phyloP scores from a whole-genome alignment of 1,140 invertebrate genomes.

The Phthorimaea operculella region DNA sequence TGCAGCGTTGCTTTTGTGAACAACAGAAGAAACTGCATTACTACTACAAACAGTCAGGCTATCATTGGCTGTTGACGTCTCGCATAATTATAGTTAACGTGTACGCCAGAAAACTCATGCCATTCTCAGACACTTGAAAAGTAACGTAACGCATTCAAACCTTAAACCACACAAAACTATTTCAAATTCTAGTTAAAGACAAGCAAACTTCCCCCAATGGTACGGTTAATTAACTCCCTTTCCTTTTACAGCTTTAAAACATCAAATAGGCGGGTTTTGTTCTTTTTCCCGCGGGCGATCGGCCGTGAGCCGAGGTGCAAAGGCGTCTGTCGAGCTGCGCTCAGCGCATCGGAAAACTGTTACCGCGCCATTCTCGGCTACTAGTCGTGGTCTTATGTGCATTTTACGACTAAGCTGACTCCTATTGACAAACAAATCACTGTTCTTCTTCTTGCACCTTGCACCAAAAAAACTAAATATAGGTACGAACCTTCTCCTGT shows the following conservation, averaged over 20 bases:
- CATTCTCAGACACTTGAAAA: too few species aligned
- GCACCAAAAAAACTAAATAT: too few species aligned
- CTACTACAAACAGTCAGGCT: too few species aligned
- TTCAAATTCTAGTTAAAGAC: not conserved
- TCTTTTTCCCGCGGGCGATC: slow-evolving; percentile 18
- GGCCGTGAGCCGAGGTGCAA: slow-evolving; percentile 39
- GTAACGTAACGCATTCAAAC: too few species aligned
- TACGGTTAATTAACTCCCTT: slow-evolving; percentile 24
- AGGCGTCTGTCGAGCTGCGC: slow-evolving; percentile 26
- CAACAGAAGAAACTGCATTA: too few species aligned
- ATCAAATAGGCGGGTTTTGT: slow-evolving; percentile 25
- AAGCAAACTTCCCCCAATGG: slow-evolving; percentile 9
- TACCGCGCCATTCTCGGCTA: slow-evolving; percentile 25
- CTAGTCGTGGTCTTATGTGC: not conserved
- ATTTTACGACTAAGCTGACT: not conserved
- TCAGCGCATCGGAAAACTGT: slow-evolving; percentile 42
- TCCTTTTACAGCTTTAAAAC: slow-evolving; percentile 25
- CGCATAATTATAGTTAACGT: too few species aligned
- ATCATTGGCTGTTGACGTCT: too few species aligned
- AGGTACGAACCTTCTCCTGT: too few species aligned
- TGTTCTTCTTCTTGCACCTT: too few species aligned
- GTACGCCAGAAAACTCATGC: too few species aligned
- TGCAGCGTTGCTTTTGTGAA: too few species aligned
- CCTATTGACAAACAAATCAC: not conserved
- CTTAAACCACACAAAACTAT: too few species aligned